Conservation (phyloP, 2,113 vertebrate species). For the Dicaeum eximium region DNA sequence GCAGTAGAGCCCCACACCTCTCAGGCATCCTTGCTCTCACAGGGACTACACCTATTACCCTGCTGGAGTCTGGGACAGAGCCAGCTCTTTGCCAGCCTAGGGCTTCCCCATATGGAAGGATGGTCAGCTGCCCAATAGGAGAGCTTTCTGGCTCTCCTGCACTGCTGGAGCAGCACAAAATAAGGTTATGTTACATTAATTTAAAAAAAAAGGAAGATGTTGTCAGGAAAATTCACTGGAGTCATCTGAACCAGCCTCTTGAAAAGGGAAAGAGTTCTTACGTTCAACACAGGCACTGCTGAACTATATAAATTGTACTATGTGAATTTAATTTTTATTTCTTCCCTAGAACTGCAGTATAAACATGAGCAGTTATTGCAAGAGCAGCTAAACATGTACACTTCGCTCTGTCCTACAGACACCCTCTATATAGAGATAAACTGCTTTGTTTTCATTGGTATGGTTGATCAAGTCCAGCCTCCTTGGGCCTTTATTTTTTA, state of each 20-base stretch:
- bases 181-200: conserved; percentile 17
- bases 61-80: conserved; percentile 10
- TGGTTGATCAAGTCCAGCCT: neutral
- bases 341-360: neutral
- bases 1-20: neutral
- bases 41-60: neutral
- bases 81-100: conserved; percentile 24
- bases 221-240: neutral
- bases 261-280: neutral
- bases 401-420: neutral
- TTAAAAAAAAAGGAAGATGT: neutral
- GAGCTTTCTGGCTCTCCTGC: neutral
- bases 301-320: neutral
- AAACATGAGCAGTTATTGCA: neutral
- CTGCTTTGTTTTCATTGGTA: neutral
- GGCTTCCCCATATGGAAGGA: conserved; percentile 31
- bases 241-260: neutral
- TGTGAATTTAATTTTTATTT: neutral
- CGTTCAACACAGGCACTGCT: neutral
- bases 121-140: neutral
- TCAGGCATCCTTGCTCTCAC: neutral
- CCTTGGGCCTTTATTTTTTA: neutral
- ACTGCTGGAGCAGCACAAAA: conserved; percentile 8
- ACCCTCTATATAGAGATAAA: neutral
- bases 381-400: neutral